These are phyloP conservation scores for Rissa tridactyla DNA, from an alignment of 2,113 vertebrate genomes.

Conservation along the genomic window DNA sequence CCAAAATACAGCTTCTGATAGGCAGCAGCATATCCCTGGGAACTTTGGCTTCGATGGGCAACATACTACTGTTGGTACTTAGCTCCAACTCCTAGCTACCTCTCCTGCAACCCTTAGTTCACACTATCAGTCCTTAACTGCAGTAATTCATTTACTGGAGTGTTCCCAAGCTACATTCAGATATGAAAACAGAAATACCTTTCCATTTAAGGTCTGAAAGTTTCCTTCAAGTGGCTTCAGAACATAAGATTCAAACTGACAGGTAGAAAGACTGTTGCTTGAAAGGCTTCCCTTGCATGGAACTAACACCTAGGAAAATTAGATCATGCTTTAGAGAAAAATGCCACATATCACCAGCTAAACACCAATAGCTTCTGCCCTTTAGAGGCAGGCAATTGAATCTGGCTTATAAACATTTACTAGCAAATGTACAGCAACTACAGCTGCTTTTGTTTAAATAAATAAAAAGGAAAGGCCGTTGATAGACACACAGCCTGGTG, in stretches of 20 bases:
- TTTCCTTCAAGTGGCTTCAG: slow-evolving; percentile 80
- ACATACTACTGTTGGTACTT: no score
- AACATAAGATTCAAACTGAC: slow-evolving; percentile 90
- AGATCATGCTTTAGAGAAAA: background rate
- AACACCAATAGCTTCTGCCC: background rate
- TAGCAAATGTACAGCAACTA: background rate
- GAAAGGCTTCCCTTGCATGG: slow-evolving; percentile 89
- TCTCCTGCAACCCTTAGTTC: background rate
- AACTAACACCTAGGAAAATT: slow-evolving; percentile 81
- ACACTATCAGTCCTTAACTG: background rate
- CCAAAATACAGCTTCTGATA: background rate
- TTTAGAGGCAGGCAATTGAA: background rate
- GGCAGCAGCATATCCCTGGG: background rate
- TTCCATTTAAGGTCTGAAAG: slow-evolving; percentile 88
- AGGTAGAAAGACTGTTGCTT: slow-evolving; percentile 68
- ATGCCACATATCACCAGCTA: background rate
- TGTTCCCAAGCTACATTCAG: background rate
- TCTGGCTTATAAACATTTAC: background rate
- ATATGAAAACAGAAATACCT: slow-evolving; percentile 73
- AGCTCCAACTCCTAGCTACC: background rate
- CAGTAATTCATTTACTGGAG: background rate
- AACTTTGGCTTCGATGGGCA: background rate
- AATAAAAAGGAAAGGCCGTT: background rate
- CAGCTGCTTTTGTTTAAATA: background rate
- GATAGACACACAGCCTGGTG: background rate